These are phyloP conservation scores for Prenolepis imparis DNA, from an alignment of 2,888 invertebrate species.

Conservation along the genomic window DNA sequence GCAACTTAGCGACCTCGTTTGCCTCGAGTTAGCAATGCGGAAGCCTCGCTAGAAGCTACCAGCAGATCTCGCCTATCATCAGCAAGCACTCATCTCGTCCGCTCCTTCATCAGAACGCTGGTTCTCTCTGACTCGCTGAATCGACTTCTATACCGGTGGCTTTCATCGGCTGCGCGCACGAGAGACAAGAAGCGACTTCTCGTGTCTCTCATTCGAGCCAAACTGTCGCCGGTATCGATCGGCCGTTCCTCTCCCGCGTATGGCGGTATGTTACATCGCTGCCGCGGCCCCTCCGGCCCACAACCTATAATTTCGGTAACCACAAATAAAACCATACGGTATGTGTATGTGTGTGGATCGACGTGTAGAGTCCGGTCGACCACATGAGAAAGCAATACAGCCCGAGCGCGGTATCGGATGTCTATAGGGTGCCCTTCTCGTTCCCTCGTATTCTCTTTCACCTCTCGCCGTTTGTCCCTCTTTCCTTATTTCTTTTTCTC, in stretches of 20 bases:
- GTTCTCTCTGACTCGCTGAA: not conserved
- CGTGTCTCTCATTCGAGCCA: slow-evolving; percentile 37
- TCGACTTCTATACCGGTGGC: slow-evolving; percentile 5
- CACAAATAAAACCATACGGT: slow-evolving; percentile 76
- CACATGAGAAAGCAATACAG: slow-evolving; percentile 56
- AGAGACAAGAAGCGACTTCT: slow-evolving; percentile 21
- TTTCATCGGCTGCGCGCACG: not conserved
- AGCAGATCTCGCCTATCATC: slow-evolving; percentile 47
- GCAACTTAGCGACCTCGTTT: slow-evolving; percentile 22
- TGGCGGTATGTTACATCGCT: slow-evolving; percentile 42
- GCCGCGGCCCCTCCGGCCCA: slow-evolving; percentile 30
- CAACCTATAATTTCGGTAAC: slow-evolving; percentile 78
- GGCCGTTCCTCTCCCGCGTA: slow-evolving; percentile 32
- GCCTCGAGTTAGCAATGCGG: slow-evolving; percentile 18
- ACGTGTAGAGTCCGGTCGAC: slow-evolving; percentile 48
- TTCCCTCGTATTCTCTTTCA: slow-evolving; percentile 43
- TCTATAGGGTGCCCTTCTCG: slow-evolving; percentile 70
- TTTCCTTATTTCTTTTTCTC: slow-evolving; percentile 18
- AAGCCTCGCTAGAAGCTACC: slow-evolving; percentile 22
- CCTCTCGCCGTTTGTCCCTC: not conserved
- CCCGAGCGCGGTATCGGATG: slow-evolving; percentile 76
- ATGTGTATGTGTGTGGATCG: slow-evolving; percentile 14
- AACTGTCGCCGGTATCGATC: slow-evolving; percentile 52
- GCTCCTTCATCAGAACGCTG: slow-evolving; percentile 16
- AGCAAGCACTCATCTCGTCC: slow-evolving; percentile 8